Conservation (phyloP, 2,797 vertebrate species). For the Mionectes olivaceus region DNA sequence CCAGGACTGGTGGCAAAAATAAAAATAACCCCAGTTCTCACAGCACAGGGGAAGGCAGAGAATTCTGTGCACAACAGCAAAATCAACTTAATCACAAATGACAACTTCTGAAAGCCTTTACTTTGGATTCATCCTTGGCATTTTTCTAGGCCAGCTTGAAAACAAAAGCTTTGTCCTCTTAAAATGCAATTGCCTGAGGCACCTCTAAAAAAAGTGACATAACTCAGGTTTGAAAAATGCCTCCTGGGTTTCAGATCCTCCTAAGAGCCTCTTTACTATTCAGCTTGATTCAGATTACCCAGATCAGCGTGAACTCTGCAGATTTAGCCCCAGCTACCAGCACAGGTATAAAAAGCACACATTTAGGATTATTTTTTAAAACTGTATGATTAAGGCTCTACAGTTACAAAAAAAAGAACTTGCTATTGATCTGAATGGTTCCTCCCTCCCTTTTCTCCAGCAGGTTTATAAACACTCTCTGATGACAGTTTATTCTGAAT, state of each 20-base stretch:
- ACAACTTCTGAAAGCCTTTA: slow-evolving; percentile 72
- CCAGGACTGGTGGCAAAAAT: background rate
- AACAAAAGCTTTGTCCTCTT: slow-evolving; percentile 73
- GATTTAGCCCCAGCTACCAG: slow-evolving; percentile 21
- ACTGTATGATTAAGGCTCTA: slow-evolving; percentile 7
- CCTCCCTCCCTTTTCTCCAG: background rate
- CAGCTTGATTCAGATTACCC: slow-evolving; percentile 52
- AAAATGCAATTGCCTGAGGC: slow-evolving; percentile 68
- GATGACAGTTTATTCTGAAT: background rate
- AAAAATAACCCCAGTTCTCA: background rate
- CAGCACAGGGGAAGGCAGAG: accelerated
- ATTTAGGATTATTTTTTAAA: slow-evolving; percentile 32
- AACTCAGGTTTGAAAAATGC: slow-evolving; percentile 55
- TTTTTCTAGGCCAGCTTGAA: slow-evolving; percentile 69
- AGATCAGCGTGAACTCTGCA: slow-evolving; percentile 40
- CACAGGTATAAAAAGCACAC: slow-evolving; percentile 27
- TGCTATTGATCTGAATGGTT: slow-evolving; percentile 7
- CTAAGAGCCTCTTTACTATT: slow-evolving; percentile 59
- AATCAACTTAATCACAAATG: slow-evolving; percentile 69
- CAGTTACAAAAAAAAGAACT: background rate
- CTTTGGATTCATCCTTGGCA: slow-evolving; percentile 64
- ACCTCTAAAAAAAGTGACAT: slow-evolving; percentile 53
- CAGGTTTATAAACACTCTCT: background rate
- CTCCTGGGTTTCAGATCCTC: slow-evolving; percentile 45
- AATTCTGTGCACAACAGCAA: slow-evolving; percentile 32